Base-by-base conservation (phyloP, 2,888 invertebrate genomes). In the Phragmatobia fuliginosa region DNA sequence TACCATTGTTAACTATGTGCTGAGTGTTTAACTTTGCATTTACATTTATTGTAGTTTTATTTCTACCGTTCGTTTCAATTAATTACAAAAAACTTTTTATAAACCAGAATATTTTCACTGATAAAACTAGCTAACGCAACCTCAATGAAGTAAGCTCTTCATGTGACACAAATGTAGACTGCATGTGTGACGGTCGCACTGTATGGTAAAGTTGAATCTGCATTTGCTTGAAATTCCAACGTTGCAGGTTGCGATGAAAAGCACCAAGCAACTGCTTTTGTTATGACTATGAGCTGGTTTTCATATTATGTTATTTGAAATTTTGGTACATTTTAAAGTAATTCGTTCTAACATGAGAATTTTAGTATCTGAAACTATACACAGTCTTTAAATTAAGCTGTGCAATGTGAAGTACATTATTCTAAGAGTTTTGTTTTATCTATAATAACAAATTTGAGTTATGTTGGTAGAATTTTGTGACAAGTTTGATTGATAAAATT, bases 111-210 rank as follows among this genome's bases (percentile, higher is more conserved):
- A 62, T n/a, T 25, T 59, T 49, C 58, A 72, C 59, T 70, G 70
- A 71, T 77, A 74, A 65, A 52, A 6, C 61, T 32, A 68, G 68
- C 63, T 66, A 73, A 73, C 67, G 33, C 70, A 76, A 66, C 41
- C 66, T 73, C 71, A 72, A 80, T 78, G 70, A 75, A 80, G 75
- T 56, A 72, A 76, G 74, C 77, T 72, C 70, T 76, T 74, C 73
- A 72, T 74, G 64, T 59, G 68, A 74, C 66, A 70, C 69, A 76
- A 71, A 62, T 81, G 73, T 38, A 36, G 58, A 18, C 66, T 61
- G 49, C 70, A 72, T 72, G 67, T 73, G 67, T 69, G 73, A n/a
- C n/a, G n/a, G n/a, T n/a, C n/a, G 63, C 60, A 38, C 60, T 70
- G 66, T 72, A 62, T 56, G 41, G 62, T 36, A 63, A 78, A 78